Conservation (phyloP, 2,888 invertebrate genomes). For the Nemotelus pantherinus region DNA sequence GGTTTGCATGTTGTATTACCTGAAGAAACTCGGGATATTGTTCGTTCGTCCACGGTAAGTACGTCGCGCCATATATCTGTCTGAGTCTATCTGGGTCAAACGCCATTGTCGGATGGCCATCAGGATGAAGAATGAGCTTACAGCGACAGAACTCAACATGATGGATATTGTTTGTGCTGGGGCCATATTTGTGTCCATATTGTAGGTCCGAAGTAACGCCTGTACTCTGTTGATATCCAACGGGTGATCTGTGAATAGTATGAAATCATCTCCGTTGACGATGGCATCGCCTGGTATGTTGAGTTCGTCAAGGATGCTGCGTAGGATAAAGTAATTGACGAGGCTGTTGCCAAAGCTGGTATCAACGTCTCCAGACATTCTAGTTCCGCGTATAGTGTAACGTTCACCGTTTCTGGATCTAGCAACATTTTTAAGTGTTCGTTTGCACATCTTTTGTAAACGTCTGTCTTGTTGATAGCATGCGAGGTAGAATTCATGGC, state of each 20-base stretch:
- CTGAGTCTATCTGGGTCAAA: background rate
- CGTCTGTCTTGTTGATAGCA: too few species aligned
- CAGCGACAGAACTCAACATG: slow-evolving; percentile 25
- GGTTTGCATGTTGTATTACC: background rate
- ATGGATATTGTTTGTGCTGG: background rate
- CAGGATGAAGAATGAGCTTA: slow-evolving; percentile 34
- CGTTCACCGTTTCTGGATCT: too few species aligned
- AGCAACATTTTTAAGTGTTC: too few species aligned
- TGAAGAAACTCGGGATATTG: background rate
- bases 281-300: slow-evolving; percentile 25
- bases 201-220: background rate
- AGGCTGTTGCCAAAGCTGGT: slow-evolving; percentile 45
- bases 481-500: too few species aligned
- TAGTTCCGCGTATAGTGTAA: too few species aligned
- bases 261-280: slow-evolving; percentile 44
- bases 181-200: background rate
- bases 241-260: slow-evolving; percentile 30
- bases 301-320: background rate
- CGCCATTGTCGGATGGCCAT: slow-evolving; percentile 11
- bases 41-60: background rate
- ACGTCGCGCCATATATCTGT: background rate
- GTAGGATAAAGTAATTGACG: slow-evolving; percentile 44
- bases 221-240: background rate
- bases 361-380: slow-evolving; percentile 49
- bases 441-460: too few species aligned